Conservation (phyloP, 1,140 invertebrate species). For the Brachionus calyciflorus region DNA sequence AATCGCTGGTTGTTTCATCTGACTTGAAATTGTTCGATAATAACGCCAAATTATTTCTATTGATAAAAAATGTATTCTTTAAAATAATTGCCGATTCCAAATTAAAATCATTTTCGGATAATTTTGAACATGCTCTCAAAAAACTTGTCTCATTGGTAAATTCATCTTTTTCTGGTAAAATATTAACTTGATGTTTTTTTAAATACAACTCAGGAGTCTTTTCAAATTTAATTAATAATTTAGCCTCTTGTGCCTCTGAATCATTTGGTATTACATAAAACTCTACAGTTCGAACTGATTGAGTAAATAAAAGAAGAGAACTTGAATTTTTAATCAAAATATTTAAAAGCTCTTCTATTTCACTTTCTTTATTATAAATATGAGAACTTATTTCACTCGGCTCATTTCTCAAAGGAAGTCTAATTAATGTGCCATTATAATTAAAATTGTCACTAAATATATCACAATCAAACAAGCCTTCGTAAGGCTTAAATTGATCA, state of each 20-base stretch:
- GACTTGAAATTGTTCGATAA: background rate
- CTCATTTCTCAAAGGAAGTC: conserved; percentile 52
- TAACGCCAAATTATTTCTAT: background rate
- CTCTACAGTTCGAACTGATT: conserved; percentile 53
- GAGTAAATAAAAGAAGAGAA: conserved; percentile 54
- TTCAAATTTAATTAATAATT: conserved; percentile 9
- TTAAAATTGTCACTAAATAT: conserved; percentile 47
- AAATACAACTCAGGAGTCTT: background rate
- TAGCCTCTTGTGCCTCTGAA: background rate
- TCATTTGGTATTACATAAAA: conserved; percentile 51
- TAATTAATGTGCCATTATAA: conserved; percentile 54
- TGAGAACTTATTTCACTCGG: conserved; percentile 52
- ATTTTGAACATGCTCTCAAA: background rate
- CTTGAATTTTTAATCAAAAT: conserved; percentile 51
- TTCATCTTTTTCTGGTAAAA: background rate
- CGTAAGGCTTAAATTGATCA: conserved; percentile 53
- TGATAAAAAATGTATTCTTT: background rate
- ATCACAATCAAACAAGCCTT: conserved; percentile 53
- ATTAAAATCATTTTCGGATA: background rate
- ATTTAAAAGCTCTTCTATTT: conserved; percentile 51
- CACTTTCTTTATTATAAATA: conserved; percentile 50
- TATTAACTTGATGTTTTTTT: background rate
- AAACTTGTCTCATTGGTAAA: background rate
- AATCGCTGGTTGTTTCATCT: background rate
- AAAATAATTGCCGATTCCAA: conserved; percentile 8